Base-by-base conservation (phyloP, 2,113 vertebrate species). In the Reinhardtius hippoglossoides region DNA sequence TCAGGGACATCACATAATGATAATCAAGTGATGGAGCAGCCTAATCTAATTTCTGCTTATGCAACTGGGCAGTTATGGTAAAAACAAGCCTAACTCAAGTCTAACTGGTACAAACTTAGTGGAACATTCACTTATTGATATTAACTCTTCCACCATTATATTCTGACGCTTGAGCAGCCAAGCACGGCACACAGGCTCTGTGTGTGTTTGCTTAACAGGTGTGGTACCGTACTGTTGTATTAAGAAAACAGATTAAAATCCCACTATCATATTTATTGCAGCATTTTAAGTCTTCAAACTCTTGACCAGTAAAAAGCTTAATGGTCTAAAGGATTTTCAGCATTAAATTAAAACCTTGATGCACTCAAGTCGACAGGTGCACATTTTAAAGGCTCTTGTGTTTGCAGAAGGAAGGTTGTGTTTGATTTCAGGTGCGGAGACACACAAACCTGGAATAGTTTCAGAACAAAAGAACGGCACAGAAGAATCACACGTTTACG, bases 31-130 rank as follows among this genome's bases (percentile, higher is more conserved):
- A 73, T 16, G 48, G 56, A 14, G 23, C 5, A 40, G 26, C 15
- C 59, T 85, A 89, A 91, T 89, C 73, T 44, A 77, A 90, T 91
- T 89, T 80, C 44, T 60, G n/a, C 62, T 23, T 54, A 71, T 78
- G 70, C 44, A 66, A 72, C n/a, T 71, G 56, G n/a, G 62, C 62
- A 31, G 20, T 40, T 35, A 58, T 68, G 46, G 66, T 57, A 66
- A 80, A 74, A 78, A 79, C 71, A 81, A 86, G 73, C 1, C 31
- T 3, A 35, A 65, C 59, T 55, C 55, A 44, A 31, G 52, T 68
- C 48, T 65, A 27, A 68, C 31, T 14, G 26, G 46, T 2, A 13
- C n/a, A 64, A 31, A 42, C 27, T 26, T 24, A 60, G 10, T 20
- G 18, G 16, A 56, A 69, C 40, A 42, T 18, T 55, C 12, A 31